Evolutionary conservation across 2,797 vertebrate genomes (phyloP).

Genomic region (Emys orbicularis): DNA sequence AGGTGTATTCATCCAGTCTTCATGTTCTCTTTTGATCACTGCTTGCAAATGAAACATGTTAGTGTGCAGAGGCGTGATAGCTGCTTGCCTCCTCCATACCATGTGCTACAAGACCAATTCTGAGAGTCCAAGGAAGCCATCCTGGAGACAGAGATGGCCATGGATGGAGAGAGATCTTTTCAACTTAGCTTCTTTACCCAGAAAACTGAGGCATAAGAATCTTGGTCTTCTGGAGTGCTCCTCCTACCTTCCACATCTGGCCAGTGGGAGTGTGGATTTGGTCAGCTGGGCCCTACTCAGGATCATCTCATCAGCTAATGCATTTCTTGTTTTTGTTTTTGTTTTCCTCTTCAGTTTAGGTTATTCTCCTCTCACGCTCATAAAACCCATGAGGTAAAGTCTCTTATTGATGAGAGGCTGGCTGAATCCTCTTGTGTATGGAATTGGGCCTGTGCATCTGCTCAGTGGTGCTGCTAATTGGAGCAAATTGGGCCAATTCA

Average conservation of each 20-base stretch:
- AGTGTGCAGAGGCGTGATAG: slow-evolving; percentile 15
- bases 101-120: slow-evolving; percentile 46
- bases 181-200: neutral
- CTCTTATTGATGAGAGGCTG: neutral
- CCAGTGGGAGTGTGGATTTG: neutral
- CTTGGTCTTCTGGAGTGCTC: neutral
- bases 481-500: slow-evolving; percentile 37
- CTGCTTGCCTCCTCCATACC: slow-evolving; percentile 62
- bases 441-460: neutral
- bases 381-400: neutral
- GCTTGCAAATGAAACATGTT: slow-evolving; percentile 60
- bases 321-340: neutral
- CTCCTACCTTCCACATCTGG: neutral
- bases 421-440: slow-evolving; percentile 26
- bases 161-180: slow-evolving; percentile 43
- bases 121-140: neutral
- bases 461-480: neutral
- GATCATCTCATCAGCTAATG: neutral
- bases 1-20: neutral
- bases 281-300: neutral
- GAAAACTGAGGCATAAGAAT: neutral
- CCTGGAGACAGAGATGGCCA: slow-evolving; percentile 11
- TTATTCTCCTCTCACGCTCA: neutral
- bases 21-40: slow-evolving; percentile 23
- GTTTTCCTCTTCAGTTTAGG: neutral